phyloP scores from a whole-genome alignment of 1,140 invertebrate genomes.

The Hypsibius dujardini region DNA sequence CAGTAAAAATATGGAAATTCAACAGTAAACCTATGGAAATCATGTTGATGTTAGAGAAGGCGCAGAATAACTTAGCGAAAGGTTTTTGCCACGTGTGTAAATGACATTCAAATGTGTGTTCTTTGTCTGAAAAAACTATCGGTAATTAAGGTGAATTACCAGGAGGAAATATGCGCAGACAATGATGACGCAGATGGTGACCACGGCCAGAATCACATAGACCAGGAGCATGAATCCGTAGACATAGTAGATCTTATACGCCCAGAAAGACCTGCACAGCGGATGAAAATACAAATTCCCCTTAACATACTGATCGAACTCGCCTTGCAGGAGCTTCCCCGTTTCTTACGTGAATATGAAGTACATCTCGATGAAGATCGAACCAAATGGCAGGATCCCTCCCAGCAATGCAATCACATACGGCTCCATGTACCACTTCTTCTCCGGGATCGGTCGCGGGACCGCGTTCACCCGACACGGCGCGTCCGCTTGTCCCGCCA shows the following conservation, averaged over 20 bases:
- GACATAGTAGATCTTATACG: slow-evolving; percentile 99
- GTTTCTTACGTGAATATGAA: slow-evolving; percentile 99
- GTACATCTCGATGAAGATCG: slow-evolving; percentile 99
- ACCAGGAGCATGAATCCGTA: slow-evolving; percentile 99
- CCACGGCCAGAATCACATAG: slow-evolving; percentile 83
- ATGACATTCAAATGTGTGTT: not conserved
- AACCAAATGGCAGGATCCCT: slow-evolving; percentile 93
- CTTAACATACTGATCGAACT: too few species aligned
- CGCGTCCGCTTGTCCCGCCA: slow-evolving; percentile 86
- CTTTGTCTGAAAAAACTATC: not conserved
- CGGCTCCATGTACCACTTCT: slow-evolving; percentile 98
- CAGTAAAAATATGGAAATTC: too few species aligned
- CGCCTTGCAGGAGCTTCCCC: too few species aligned
- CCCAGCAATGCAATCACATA: slow-evolving; percentile 80
- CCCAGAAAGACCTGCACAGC: slow-evolving; percentile 71
- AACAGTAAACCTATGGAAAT: not conserved
- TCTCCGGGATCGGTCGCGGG: slow-evolving; percentile 94
- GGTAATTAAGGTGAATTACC: too few species aligned
- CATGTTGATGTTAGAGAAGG: too few species aligned
- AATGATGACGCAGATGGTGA: slow-evolving; percentile 96
- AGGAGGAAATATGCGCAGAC: slow-evolving; percentile 97
- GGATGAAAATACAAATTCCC: too few species aligned
- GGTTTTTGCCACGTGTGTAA: not conserved
- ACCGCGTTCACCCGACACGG: slow-evolving; percentile 97
- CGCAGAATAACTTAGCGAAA: not conserved